Base-by-base conservation (phyloP, 1,140 invertebrate species). In the Scylla paramamosain region DNA sequence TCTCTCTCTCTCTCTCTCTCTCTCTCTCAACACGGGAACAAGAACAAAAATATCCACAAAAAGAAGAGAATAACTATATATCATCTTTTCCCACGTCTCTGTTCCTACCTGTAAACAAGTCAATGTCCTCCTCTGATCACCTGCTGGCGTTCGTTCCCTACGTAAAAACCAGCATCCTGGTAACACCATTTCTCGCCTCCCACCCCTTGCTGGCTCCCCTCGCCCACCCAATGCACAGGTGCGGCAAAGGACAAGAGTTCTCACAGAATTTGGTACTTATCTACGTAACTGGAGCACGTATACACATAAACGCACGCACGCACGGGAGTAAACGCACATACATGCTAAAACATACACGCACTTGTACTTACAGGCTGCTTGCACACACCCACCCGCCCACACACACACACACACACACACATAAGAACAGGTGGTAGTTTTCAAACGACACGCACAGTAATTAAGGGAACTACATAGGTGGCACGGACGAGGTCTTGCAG, bases 381-480 rank as follows among this genome's bases (percentile, higher is more conserved):
- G 7, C 28, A 20, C 16, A 20, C 77, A 82, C 16, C 1, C 77
- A 82, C 20, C 1, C 77, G 7, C 77, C 1, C 77, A 82, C 77
- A 82, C 77, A 82, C 77, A 82, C 77, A 82, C 77, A 82, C 77
- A 82, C 77, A 82, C 77, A 82, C 77, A 82, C 77, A 82, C 77
- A 82, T 7, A 82, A 82, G 16, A 82, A 20, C 1, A 25, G 77
- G 16, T 20, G 16, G 8, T 25, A 28, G 28, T 82, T 82, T 82
- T 82, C 77, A 82, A 20, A 82, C 28, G 77, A 25, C 28, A 82
- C 0, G 28, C 77, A 82, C 20, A 82, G 77, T 20, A 20, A 20
- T 82, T 28, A 25, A 82, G 28, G 28, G 0, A 82, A 20, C 77
- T 25, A 20, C 16, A 82, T 82, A 3, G 28, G 28, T 28, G 28